These are phyloP conservation scores for Bombus confusus DNA, from an alignment of 1,140 invertebrate species.

Conservation along the genomic window DNA sequence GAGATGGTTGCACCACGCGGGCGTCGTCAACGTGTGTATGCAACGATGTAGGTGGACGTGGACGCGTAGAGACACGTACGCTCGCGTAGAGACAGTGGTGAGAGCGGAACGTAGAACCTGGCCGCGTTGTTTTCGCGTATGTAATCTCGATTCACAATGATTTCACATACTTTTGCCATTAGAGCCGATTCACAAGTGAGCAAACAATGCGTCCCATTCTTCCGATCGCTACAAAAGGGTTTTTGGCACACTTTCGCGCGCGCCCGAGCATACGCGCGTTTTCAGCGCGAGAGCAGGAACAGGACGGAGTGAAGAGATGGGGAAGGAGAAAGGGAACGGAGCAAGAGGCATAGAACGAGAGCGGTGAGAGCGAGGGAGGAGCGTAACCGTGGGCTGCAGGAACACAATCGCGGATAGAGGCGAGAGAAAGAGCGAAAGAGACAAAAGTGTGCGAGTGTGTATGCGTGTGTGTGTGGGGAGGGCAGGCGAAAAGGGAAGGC, in stretches of 20 bases:
- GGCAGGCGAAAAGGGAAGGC: slow-evolving; percentile 21
- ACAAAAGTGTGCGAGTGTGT: background rate
- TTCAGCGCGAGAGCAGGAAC: slow-evolving; percentile 38
- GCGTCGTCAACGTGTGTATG: background rate
- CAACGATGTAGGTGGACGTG: slow-evolving; percentile 30
- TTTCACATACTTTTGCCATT: slow-evolving; percentile 82
- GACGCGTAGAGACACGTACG: slow-evolving; percentile 32
- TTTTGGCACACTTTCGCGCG: slow-evolving; percentile 77
- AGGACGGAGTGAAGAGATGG: background rate
- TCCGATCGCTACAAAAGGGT: slow-evolving; percentile 74
- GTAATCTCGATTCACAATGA: slow-evolving; percentile 81
- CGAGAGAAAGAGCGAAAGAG: slow-evolving; percentile 48
- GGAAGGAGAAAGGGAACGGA: background rate
- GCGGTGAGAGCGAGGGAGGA: slow-evolving; percentile 23
- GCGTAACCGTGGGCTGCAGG: slow-evolving; percentile 11
- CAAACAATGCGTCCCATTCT: slow-evolving; percentile 78
- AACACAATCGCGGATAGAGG: background rate
- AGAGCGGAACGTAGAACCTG: slow-evolving; percentile 48
- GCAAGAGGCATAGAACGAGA: slow-evolving; percentile 7
- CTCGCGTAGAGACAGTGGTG: slow-evolving; percentile 1
- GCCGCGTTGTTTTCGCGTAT: slow-evolving; percentile 77
- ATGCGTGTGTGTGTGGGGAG: background rate
- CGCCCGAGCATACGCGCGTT: slow-evolving; percentile 58
- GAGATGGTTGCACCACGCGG: background rate
- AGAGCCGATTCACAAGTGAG: slow-evolving; percentile 79